These are phyloP conservation scores for Gymnocephalus cernua DNA, from an alignment of 2,113 vertebrate species.

Conservation along the genomic window DNA sequence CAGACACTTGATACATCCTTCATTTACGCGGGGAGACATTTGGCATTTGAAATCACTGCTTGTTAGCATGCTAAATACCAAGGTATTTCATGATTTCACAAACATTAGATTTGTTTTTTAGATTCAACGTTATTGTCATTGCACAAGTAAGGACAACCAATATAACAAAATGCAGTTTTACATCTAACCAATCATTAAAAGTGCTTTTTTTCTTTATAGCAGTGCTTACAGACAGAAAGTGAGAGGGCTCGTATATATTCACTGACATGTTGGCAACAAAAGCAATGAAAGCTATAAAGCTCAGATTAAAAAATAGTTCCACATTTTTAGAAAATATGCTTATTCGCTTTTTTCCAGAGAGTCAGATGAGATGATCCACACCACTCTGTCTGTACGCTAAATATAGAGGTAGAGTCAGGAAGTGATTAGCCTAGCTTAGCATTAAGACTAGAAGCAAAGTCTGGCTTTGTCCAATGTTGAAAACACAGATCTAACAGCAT, in stretches of 20 bases:
- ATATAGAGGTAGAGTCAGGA: too few species aligned
- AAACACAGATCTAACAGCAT: neutral
- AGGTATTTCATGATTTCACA: slow-evolving; percentile 28
- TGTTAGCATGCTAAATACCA: slow-evolving; percentile 45
- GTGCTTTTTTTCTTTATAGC: too few species aligned
- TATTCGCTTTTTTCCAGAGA: too few species aligned
- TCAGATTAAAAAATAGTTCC: neutral
- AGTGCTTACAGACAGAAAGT: neutral
- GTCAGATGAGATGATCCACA: too few species aligned
- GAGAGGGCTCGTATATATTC: neutral
- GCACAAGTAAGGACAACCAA: too few species aligned
- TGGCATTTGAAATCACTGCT: slow-evolving; percentile 36
- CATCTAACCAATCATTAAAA: too few species aligned
- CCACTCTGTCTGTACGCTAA: too few species aligned
- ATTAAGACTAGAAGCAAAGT: neutral
- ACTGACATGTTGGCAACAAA: neutral
- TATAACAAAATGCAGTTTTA: too few species aligned
- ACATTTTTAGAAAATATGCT: neutral
- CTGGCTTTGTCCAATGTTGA: neutral
- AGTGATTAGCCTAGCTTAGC: neutral
- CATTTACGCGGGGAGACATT: slow-evolving; percentile 14
- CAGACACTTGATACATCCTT: slow-evolving; percentile 10
- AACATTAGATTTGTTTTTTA: too few species aligned
- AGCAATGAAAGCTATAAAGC: neutral
- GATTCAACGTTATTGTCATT: too few species aligned